Base-by-base conservation (phyloP, 2,797 vertebrate species). In the Acanthiza pusilla region DNA sequence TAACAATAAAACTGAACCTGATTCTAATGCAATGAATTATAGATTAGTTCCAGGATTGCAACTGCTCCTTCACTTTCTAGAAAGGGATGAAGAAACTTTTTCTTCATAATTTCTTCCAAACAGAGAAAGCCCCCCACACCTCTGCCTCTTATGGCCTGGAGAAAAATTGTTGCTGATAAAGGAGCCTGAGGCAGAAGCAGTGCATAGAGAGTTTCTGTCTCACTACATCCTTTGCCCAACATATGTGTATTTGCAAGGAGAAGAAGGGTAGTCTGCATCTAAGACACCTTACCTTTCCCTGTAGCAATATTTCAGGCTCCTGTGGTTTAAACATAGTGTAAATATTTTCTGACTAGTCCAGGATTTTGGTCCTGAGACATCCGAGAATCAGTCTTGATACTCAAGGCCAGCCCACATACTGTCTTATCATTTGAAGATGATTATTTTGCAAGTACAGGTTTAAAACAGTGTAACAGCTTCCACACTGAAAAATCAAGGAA, bases 81-180 rank as follows among this genome's bases (percentile, higher is more conserved):
- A 42, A 65, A 63, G 4, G 1, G 34, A 63, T 11, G 10, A 67
- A 48, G 7, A 38, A 58, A 51, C 3, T 1, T 70, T 25, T 68
- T 42, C 7, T 22, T 75, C 13, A 45, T 55, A 0, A 16, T 75
- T 89, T 85, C 47, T 70, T 88, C 12, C 53, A 40, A 60, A 60
- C 11, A 36, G 25, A 77, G 50, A 61, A 87, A 75, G 14, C 2
- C 2, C 7, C 2, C 1, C 40, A 32, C 5, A 45, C 0, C 0
- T 53, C n/a, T 74, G 20, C 13, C n/a, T 78, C 21, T 82, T 42
- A 42, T 0, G 1, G 30, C 36, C 27, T 58, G 29, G 45, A 91
- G 57, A 83, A 88, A 62, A 91, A 66, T 4, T 27, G 20, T 53
- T 76, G 26, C 9, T 79, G n/a, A 72, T 67, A 29, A 68, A 76